phyloP scores from a whole-genome alignment of 2,797 vertebrate species.

The Sebastiscus albofasciatus region DNA sequence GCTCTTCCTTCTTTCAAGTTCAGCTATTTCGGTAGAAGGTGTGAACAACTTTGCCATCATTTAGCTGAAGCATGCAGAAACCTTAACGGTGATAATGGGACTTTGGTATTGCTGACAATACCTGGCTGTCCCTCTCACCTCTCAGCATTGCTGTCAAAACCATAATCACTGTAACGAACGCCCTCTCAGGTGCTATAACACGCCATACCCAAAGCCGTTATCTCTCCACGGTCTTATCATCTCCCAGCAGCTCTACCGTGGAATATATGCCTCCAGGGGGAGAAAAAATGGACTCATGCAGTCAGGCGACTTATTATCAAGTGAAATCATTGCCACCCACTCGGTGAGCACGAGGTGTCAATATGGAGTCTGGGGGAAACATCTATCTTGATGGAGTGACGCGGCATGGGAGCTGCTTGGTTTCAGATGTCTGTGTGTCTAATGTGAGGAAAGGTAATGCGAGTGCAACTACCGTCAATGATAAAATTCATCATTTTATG shows the following conservation, averaged over 20 bases:
- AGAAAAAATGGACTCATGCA: slow-evolving; percentile 39
- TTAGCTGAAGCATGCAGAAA: slow-evolving; percentile 19
- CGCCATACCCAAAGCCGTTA: slow-evolving; percentile 24
- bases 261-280: slow-evolving; percentile 41
- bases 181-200: slow-evolving; percentile 47
- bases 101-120: slow-evolving; percentile 32
- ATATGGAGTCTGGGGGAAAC: slow-evolving; percentile 23
- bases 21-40: not conserved
- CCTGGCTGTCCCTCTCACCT: slow-evolving; percentile 30
- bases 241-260: slow-evolving; percentile 52
- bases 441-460: not conserved
- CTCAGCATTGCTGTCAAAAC: slow-evolving; percentile 50
- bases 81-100: slow-evolving; percentile 13
- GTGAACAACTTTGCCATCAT: not conserved
- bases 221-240: slow-evolving; percentile 52
- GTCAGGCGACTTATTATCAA: slow-evolving; percentile 58
- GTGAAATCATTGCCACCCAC: slow-evolving; percentile 50
- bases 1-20: not conserved
- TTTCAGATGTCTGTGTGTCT: slow-evolving; percentile 15
- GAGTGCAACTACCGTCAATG: not conserved
- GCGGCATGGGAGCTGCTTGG: not conserved
- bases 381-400: slow-evolving; percentile 22
- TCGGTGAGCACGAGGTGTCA: slow-evolving; percentile 34
- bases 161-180: slow-evolving; percentile 43
- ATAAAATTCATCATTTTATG: slow-evolving; percentile 29